Conservation (phyloP, 2,888 invertebrate genomes). For the Agrotis puta region DNA sequence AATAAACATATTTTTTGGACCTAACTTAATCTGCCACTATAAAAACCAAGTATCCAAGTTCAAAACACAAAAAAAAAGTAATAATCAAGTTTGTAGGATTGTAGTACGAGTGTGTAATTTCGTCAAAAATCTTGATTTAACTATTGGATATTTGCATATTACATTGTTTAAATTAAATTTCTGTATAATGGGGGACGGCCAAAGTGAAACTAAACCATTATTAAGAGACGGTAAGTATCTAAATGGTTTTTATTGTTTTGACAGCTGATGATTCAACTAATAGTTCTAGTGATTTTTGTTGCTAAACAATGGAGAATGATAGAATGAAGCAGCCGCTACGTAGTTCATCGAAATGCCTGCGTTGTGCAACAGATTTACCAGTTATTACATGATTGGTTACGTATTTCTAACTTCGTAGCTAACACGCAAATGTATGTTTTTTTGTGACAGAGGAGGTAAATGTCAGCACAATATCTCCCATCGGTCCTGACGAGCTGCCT, state of each 20-base stretch:
- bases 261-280: conserved; percentile 88
- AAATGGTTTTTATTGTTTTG: conserved; percentile 78
- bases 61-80: conserved; percentile 38
- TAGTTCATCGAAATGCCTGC: conserved; percentile 59
- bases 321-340: conserved; percentile 55
- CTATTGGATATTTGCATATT: conserved; percentile 68
- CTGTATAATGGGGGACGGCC: conserved; percentile 92
- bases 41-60: conserved; percentile 13
- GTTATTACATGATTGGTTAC: conserved; percentile 74
- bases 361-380: conserved; percentile 78
- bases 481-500: conserved; percentile 96
- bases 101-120: conserved; percentile 54
- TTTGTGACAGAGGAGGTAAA: conserved; percentile 85
- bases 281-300: conserved; percentile 80
- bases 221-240: conserved; percentile 85
- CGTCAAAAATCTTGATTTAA: conserved; percentile 56
- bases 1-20: background rate
- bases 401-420: conserved; percentile 65
- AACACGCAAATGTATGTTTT: conserved; percentile 66
- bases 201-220: conserved; percentile 92
- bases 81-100: conserved; percentile 61
- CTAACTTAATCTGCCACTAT: background rate
- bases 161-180: conserved; percentile 57
- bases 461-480: conserved; percentile 93
- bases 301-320: conserved; percentile 81